phyloP scores from a whole-genome alignment of 2,113 vertebrate species.

The Tinamus guttatus region DNA sequence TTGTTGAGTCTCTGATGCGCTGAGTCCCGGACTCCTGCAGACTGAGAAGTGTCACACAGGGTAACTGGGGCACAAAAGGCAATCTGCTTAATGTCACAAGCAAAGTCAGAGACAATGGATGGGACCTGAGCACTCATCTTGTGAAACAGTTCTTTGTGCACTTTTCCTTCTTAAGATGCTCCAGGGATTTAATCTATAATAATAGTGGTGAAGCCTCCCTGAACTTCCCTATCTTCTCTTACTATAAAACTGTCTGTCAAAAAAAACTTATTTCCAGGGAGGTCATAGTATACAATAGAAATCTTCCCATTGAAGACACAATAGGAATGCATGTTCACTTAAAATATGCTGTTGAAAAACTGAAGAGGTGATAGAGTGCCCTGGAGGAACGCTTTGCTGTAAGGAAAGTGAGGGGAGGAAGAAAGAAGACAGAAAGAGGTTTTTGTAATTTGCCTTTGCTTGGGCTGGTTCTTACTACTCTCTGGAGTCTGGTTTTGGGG shows the following conservation, averaged over 20 bases:
- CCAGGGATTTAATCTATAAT: not conserved
- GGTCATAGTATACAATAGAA: not conserved
- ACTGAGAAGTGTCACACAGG: not conserved
- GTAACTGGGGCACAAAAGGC: not conserved
- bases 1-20: not conserved
- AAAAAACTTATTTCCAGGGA: not conserved
- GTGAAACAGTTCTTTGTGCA: not conserved
- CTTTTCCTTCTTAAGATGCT: not conserved
- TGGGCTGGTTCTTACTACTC: not conserved
- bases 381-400: not conserved
- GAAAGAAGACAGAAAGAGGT: not conserved
- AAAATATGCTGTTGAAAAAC: not conserved
- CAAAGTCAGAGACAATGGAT: not conserved
- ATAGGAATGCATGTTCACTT: not conserved
- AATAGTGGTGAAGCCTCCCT: not conserved
- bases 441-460: not conserved
- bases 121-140: slow-evolving; percentile 7
- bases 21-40: not conserved
- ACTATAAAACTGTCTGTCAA: not conserved
- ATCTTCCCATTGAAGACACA: not conserved
- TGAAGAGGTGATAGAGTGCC: not conserved
- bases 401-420: not conserved
- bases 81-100: not conserved
- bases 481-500: not conserved
- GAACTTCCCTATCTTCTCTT: not conserved